Conservation (phyloP, 1,140 invertebrate genomes). For the Brachionus plicatilis region DNA sequence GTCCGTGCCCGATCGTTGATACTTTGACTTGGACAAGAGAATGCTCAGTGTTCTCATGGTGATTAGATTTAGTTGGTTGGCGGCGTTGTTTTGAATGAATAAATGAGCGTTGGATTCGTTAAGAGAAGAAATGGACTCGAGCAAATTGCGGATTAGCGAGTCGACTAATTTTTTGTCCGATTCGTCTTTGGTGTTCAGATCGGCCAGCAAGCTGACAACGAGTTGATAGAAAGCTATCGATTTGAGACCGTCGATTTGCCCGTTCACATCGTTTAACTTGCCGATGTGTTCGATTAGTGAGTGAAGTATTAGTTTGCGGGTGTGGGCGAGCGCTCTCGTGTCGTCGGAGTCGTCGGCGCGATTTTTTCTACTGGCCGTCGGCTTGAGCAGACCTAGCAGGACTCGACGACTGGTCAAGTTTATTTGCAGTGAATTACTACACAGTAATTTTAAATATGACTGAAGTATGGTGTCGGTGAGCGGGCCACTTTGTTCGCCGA, state of each 20-base stretch:
- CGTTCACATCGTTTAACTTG: not conserved
- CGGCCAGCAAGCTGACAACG: not conserved
- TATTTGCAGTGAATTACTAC: not conserved
- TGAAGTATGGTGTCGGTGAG: not conserved
- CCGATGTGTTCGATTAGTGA: not conserved
- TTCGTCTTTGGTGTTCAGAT: conserved; percentile 29
- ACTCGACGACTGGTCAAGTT: not conserved
- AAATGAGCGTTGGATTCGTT: not conserved
- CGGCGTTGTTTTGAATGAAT: not conserved
- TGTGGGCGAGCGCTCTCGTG: not conserved
- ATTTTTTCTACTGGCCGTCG: not conserved
- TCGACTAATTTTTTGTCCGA: not conserved
- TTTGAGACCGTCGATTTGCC: not conserved
- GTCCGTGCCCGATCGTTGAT: conserved; percentile 15
- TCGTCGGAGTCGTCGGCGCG: not conserved
- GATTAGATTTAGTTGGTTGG: not conserved
- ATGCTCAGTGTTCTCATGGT: conserved; percentile 54
- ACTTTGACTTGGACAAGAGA: conserved; percentile 25
- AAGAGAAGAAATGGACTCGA: not conserved
- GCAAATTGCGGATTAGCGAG: not conserved
- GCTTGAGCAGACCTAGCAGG: not conserved
- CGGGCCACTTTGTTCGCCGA: not conserved
- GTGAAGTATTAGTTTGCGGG: not conserved
- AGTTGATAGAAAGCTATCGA: conserved; percentile 40
- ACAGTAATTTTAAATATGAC: conserved; percentile 3